Base-by-base conservation (phyloP, 2,888 invertebrate species). In the Camptogramma bilineatum region DNA sequence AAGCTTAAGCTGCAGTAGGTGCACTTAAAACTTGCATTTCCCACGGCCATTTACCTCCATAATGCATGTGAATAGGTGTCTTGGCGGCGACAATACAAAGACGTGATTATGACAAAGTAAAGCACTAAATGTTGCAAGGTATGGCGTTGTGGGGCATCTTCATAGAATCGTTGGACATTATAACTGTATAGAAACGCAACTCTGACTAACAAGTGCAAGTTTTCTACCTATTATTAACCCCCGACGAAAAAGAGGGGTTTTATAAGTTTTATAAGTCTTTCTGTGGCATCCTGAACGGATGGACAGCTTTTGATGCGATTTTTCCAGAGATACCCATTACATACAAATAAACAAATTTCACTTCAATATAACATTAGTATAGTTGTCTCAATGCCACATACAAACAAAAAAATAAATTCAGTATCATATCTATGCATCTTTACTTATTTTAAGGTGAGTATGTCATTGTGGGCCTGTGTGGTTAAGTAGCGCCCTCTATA, bases 71-170 rank as follows among this genome's bases (percentile, higher is more conserved):
- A 69, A 73, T 70, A 66, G 68, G 70, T 64, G 68, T 64, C 71
- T 66, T 53, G 66, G 65, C 56, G 61, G 61, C 61, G 52, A 61
- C 66, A 71, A 71, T 67, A 64, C 63, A 65, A 66, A 70, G 67
- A 73, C 71, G 72, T 71, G 64, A 70, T 72, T 72, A 72, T 73
- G 73, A 73, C 71, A 71, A 72, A 71, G 69, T 69, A 67, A 71
- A 59, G 57, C 62, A 62, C 66, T 71, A 66, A 73, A 61, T 57
- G 61, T 61, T 61, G 65, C 61, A 65, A 57, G 56, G 44, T 61
- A 65, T 53, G 61, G 56, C 46, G 50, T 57, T 61, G 64, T 57
- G 48, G 55, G n/a, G 21, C 5, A 31, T 46, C 42, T 42, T 10
- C 31, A 21, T 31, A 10, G 47, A 7, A 18, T 18, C 48, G 8